Conservation (phyloP, 2,113 vertebrate genomes). For the Gambusia affinis region DNA sequence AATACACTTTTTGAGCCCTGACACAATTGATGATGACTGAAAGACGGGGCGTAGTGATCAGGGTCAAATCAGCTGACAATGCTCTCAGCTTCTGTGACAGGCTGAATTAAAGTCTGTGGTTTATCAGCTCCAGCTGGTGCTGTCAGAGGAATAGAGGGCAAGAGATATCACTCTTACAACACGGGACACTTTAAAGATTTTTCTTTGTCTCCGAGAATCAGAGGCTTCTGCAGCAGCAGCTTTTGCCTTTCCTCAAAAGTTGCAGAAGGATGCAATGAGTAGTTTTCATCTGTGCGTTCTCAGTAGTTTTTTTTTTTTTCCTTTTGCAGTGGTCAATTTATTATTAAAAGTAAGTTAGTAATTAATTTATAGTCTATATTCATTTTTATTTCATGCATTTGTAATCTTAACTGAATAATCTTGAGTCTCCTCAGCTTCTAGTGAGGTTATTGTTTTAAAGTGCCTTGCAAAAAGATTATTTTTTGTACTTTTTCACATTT, state of each 20-base stretch:
- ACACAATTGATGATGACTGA: conserved; percentile 69
- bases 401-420: too few relatives aligned
- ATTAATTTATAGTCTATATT: too few relatives aligned
- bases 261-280: background rate
- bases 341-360: too few relatives aligned
- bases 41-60: conserved; percentile 51
- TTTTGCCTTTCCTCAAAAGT: conserved; percentile 39
- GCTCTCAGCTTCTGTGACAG: conserved; percentile 52
- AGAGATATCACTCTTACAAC: conserved; percentile 58
- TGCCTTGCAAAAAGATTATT: too few relatives aligned
- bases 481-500: too few relatives aligned
- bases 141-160: conserved; percentile 50
- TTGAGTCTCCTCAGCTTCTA: too few relatives aligned
- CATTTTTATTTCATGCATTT: too few relatives aligned
- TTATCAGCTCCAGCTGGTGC: conserved; percentile 66
- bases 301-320: background rate
- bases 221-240: conserved; percentile 30
- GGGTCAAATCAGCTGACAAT: conserved; percentile 64
- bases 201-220: conserved; percentile 44
- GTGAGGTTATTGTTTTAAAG: too few relatives aligned
- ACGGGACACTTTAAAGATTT: conserved; percentile 42
- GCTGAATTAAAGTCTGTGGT: conserved; percentile 59
- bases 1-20: conserved; percentile 64
- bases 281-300: background rate
- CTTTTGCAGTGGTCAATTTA: background rate